These are phyloP conservation scores for Tragelaphus imberbis DNA, from an alignment of 2,113 vertebrate genomes.

Conservation along the genomic window DNA sequence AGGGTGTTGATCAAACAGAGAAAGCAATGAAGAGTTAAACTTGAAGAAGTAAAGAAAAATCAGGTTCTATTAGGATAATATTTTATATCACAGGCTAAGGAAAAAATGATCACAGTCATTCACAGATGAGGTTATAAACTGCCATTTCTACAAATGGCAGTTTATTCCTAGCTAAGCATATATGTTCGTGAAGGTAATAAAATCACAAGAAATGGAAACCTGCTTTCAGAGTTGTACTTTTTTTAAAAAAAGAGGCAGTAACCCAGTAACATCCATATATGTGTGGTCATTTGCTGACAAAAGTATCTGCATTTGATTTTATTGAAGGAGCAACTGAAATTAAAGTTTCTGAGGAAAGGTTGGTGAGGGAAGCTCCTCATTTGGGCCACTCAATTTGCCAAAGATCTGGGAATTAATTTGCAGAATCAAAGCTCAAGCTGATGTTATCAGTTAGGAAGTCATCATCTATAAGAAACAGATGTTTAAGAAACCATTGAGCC, in stretches of 20 bases:
- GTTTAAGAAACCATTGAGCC: background rate
- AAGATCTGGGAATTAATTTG: background rate
- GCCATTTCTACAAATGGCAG: background rate
- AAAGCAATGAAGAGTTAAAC: background rate
- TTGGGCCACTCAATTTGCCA: background rate
- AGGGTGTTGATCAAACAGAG: background rate
- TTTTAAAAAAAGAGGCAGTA: background rate
- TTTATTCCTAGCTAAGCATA: background rate
- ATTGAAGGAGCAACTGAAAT: background rate
- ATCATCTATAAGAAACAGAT: background rate
- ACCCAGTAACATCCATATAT: background rate
- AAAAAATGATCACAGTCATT: background rate
- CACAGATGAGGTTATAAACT: background rate
- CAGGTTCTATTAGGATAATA: background rate
- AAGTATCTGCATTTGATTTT: constrained; percentile 11
- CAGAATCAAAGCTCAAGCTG: background rate
- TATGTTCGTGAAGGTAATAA: background rate
- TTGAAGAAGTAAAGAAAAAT: background rate
- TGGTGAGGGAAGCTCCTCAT: background rate
- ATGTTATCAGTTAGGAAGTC: background rate
- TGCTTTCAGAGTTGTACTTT: background rate
- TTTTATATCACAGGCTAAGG: background rate
- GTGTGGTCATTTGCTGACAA: background rate
- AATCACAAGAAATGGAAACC: background rate
- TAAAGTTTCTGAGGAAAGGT: background rate